Evolutionary conservation across 2,888 invertebrate species (phyloP).

Genomic region (Philaethria dido): DNA sequence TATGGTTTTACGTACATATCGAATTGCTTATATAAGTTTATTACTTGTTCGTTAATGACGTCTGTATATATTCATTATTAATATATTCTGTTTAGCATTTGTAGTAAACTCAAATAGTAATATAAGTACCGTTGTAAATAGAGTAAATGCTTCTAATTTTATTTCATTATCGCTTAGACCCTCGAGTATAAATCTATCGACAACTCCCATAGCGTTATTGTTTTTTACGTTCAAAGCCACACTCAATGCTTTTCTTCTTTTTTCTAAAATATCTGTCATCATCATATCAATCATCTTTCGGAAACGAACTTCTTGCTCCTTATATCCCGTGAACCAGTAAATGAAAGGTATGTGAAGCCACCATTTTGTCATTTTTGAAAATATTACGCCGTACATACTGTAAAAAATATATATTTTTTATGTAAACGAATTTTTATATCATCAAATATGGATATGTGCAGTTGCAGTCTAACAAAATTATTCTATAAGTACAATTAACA

Average conservation of each 20-base stretch:
- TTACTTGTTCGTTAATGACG: no score
- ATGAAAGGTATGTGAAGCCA: constrained; percentile 68
- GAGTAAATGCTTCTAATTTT: constrained; percentile 57
- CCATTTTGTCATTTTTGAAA: constrained; percentile 66
- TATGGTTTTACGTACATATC: no score
- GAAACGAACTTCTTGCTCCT: constrained; percentile 50
- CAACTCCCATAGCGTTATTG: constrained; percentile 58
- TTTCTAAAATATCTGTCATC: constrained; percentile 55
- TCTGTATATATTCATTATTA: no score
- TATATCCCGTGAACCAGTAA: constrained; percentile 57
- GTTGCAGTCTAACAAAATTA: neutral
- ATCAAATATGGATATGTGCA: no score
- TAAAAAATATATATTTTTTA: constrained; percentile 20
- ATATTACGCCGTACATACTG: constrained; percentile 63
- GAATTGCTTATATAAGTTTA: no score
- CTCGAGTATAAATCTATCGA: constrained; percentile 63
- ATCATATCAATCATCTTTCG: constrained; percentile 53
- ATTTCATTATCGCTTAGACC: constrained; percentile 59
- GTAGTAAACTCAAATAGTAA: neutral
- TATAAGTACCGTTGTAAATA: constrained; percentile 68
- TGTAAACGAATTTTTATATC: no score
- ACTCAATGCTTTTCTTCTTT: constrained; percentile 52
- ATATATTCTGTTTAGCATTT: no score
- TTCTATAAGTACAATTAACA: neutral
- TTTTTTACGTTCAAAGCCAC: constrained; percentile 30